Percentiles rank a stretch among this genome's conserved stretches.
These are phyloP conservation scores for Mustela erminea DNA, from an alignment of 2,797 vertebrate genomes.

Conservation along the genomic window DNA sequence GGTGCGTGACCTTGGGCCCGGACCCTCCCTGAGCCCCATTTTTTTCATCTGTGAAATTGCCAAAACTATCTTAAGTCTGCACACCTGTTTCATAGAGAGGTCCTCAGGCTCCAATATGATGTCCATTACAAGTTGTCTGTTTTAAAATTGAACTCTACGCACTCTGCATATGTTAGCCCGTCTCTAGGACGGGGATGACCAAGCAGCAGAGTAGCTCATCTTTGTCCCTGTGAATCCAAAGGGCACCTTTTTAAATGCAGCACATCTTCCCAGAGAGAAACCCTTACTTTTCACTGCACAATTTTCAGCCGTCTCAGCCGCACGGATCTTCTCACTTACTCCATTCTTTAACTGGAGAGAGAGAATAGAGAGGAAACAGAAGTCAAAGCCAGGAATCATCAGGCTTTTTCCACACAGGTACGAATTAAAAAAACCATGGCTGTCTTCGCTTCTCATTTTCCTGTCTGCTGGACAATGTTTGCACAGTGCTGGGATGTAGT, in stretches of 20 bases:
- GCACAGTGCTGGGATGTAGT: slow-evolving; percentile 26
- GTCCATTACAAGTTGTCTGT: background rate
- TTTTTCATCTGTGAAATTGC: background rate
- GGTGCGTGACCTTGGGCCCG: background rate
- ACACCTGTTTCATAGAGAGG: background rate
- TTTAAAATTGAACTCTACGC: background rate
- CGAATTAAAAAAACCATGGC: slow-evolving; percentile 42
- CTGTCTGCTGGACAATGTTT: slow-evolving; percentile 64
- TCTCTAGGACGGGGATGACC: background rate
- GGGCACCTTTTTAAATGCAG: background rate
- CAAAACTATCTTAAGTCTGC: background rate
- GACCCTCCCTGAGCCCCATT: background rate
- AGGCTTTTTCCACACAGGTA: slow-evolving; percentile 3
- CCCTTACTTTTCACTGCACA: background rate
- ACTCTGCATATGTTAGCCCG: background rate
- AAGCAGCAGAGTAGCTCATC: background rate
- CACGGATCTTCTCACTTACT: slow-evolving; percentile 2
- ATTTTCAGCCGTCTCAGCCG: slow-evolving; percentile 54
- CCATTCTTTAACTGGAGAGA: slow-evolving; percentile 18
- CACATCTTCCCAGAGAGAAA: background rate
- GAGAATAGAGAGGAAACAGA: background rate
- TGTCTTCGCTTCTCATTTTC: slow-evolving; percentile 60
- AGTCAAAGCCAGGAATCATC: slow-evolving; percentile 42
- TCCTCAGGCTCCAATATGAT: background rate
- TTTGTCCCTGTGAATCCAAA: background rate